Conservation (phyloP, 2,797 vertebrate genomes). For the Liparis tanakae region DNA sequence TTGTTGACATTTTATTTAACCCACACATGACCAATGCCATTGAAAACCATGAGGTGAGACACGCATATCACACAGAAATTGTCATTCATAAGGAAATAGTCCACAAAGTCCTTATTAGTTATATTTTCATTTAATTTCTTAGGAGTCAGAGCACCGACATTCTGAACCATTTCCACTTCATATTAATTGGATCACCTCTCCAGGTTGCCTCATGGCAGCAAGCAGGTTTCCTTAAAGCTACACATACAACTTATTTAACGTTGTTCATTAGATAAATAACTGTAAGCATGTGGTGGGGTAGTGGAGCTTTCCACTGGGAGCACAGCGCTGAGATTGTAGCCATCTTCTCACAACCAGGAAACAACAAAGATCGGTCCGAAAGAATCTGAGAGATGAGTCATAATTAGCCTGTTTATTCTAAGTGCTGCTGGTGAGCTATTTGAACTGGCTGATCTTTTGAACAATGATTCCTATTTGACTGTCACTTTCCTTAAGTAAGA, state of each 20-base stretch:
- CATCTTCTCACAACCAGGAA: slow-evolving; percentile 4
- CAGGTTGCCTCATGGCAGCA: background rate
- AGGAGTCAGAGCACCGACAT: background rate
- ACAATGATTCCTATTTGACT: slow-evolving; percentile 50
- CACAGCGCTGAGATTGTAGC: background rate
- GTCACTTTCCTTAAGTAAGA: slow-evolving; percentile 61
- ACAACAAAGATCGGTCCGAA: slow-evolving; percentile 1
- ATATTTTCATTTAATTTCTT: background rate
- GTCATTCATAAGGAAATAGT: background rate
- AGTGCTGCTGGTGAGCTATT: slow-evolving; percentile 31
- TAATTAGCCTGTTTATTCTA: slow-evolving; percentile 28
- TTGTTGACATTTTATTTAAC: background rate
- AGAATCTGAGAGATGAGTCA: slow-evolving; percentile 25
- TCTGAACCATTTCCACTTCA: background rate
- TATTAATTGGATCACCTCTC: background rate
- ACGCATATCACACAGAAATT: background rate
- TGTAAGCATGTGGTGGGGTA: background rate
- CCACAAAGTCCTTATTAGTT: background rate
- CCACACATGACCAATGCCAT: too few species aligned
- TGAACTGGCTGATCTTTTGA: slow-evolving; percentile 44
- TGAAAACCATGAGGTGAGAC: background rate
- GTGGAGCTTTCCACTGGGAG: background rate
- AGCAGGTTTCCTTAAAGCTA: background rate
- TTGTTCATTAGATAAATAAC: background rate
- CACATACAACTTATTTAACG: background rate